phyloP scores from a whole-genome alignment of 2,113 vertebrate genomes.

The Coturnix japonica region DNA sequence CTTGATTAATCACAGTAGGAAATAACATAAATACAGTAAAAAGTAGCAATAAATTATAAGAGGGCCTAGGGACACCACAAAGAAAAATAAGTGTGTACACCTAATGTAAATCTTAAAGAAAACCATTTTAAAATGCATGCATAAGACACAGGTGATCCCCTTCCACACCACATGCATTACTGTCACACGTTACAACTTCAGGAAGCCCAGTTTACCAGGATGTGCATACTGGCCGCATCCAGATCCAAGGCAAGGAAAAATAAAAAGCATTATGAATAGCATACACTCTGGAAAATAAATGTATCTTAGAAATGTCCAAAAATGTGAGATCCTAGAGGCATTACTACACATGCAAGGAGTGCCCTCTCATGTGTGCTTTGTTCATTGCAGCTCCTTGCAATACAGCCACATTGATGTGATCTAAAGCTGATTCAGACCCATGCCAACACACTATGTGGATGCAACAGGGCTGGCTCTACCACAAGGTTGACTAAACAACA shows the following conservation, averaged over 20 bases:
- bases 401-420: rapidly evolving
- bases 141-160: neutral
- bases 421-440: neutral
- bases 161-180: neutral
- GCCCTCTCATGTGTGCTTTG: conserved; percentile 40
- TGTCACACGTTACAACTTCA: neutral
- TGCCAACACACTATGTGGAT: rapidly evolving
- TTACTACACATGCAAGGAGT: neutral
- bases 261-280: neutral
- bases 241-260: neutral
- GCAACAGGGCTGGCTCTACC: neutral
- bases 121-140: neutral
- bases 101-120: neutral
- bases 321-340: neutral
- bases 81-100: neutral
- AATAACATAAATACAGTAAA: neutral
- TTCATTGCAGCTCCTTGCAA: neutral
- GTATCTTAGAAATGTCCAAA: neutral
- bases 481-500: neutral
- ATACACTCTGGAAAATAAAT: neutral
- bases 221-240: neutral
- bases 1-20: neutral
- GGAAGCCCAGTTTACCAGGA: neutral
- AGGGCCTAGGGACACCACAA: neutral
- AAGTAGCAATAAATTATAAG: neutral